Conservation (phyloP, 2,888 invertebrate genomes). For the Amaurobius ferox region DNA sequence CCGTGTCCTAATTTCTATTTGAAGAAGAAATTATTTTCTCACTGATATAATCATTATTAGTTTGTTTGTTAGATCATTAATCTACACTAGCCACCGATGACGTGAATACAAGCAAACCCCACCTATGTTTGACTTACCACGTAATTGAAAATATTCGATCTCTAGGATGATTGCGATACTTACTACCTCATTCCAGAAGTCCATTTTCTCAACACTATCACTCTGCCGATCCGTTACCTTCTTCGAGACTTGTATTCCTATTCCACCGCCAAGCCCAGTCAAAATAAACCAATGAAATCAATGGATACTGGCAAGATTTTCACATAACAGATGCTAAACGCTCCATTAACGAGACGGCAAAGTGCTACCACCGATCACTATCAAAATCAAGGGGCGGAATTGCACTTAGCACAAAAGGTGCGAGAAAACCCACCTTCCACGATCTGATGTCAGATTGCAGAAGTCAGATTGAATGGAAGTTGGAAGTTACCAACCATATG, state of each 20-base stretch:
- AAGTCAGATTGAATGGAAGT: constrained; percentile 54
- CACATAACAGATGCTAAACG: constrained; percentile 63
- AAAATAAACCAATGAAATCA: constrained; percentile 10
- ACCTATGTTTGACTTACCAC: constrained; percentile 1
- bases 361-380: constrained; percentile 29
- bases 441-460: constrained; percentile 56
- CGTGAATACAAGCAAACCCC: neutral
- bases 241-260: neutral
- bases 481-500: constrained; percentile 50
- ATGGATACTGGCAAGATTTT: neutral
- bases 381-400: constrained; percentile 51
- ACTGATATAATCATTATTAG: neutral
- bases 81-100: neutral
- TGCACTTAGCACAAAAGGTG: constrained; percentile 68
- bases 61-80: neutral
- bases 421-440: constrained; percentile 30
- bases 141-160: constrained; percentile 4
- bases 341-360: constrained; percentile 4
- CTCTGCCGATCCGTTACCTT: neutral
- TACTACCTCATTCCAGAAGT: neutral
- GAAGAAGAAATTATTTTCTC: neutral
- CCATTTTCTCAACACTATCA: neutral
- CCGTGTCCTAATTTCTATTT: neutral
- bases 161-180: neutral
- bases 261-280: neutral